phyloP scores from a whole-genome alignment of 37 sponge, comb jelly and placozoan species.

The Theonella swinhoei region DNA sequence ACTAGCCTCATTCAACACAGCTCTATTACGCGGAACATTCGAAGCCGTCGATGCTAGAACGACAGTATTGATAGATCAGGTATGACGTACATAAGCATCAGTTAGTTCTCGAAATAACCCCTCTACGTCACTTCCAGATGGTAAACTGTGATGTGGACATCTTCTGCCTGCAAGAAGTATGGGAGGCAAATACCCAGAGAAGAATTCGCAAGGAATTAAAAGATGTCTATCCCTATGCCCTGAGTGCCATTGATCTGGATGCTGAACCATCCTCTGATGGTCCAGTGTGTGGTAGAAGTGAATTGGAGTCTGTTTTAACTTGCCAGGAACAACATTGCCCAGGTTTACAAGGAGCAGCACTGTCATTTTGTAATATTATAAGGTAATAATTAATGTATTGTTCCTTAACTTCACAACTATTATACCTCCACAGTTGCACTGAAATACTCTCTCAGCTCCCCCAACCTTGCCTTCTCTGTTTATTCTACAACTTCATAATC shows the following conservation, averaged over 20 bases:
- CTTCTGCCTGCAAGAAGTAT: conserved; percentile 20
- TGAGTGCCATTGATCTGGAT: conserved; percentile 8
- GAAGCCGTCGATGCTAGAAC: conserved; percentile 5
- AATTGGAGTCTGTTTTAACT: too few relatives aligned
- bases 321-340: too few relatives aligned
- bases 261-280: too few relatives aligned
- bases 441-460: not conserved
- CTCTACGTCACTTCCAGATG: not conserved
- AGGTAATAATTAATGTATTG: too few relatives aligned
- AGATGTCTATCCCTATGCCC: not conserved
- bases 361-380: too few relatives aligned
- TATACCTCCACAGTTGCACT: too few relatives aligned
- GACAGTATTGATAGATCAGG: conserved; percentile 8
- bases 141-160: conserved; percentile 19
- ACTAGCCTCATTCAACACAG: conserved; percentile 23
- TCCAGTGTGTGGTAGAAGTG: too few relatives aligned
- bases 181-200: conserved; percentile 9
- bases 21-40: not conserved
- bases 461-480: not conserved
- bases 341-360: too few relatives aligned
- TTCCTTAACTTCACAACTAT: too few relatives aligned
- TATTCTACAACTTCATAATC: not conserved
- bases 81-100: not conserved
- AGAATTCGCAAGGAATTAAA: not conserved
- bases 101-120: not conserved